Conservation (phyloP, 2,888 invertebrate species). For the Catocala nupta region DNA sequence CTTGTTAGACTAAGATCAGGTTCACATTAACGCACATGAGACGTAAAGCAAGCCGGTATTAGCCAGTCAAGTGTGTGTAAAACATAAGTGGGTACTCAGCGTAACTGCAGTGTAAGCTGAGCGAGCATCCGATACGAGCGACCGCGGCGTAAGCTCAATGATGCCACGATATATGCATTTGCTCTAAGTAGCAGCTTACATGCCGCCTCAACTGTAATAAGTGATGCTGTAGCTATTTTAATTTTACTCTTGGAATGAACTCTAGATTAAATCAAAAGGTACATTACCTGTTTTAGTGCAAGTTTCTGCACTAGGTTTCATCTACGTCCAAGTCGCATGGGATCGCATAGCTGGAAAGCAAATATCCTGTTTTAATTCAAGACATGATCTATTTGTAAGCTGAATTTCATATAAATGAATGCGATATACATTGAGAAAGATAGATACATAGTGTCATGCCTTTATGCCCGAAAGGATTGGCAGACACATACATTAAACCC, state of each 20-base stretch:
- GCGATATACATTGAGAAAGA: too few species aligned
- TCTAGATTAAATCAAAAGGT: not conserved
- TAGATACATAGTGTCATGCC: too few species aligned
- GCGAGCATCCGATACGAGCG: slow-evolving; percentile 33
- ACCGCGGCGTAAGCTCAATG: slow-evolving; percentile 24
- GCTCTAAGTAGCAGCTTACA: slow-evolving; percentile 15
- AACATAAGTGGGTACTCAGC: slow-evolving; percentile 62
- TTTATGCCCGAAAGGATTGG: too few species aligned
- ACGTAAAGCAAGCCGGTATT: slow-evolving; percentile 40
- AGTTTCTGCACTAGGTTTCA: too few species aligned
- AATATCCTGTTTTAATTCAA: too few species aligned
- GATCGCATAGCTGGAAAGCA: too few species aligned
- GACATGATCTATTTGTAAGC: too few species aligned
- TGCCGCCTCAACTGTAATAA: not conserved
- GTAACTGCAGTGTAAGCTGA: slow-evolving; percentile 68
- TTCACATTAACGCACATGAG: slow-evolving; percentile 30
- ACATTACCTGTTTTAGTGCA: too few species aligned
- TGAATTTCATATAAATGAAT: too few species aligned
- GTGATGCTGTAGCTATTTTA: slow-evolving; percentile 1
- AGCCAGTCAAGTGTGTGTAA: slow-evolving; percentile 49
- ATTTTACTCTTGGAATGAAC: not conserved
- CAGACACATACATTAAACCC: too few species aligned
- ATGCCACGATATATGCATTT: slow-evolving; percentile 17
- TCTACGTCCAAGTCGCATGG: too few species aligned
- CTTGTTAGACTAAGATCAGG: slow-evolving; percentile 15